phyloP scores from a whole-genome alignment of 1,140 invertebrate genomes.

The Ridgeia piscesae region DNA sequence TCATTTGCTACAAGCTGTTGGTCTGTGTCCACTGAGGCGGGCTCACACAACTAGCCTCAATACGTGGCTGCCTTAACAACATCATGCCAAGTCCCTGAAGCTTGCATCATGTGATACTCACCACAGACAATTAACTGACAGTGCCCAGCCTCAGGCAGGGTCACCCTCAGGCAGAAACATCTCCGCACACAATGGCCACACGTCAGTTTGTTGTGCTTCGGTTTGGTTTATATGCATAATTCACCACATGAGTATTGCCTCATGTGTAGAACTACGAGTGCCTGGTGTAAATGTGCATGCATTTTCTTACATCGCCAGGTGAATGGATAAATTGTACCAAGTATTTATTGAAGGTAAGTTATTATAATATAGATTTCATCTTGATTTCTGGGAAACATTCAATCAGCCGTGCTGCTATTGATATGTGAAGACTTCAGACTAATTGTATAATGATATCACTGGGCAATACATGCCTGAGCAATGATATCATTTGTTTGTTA shows the following conservation, averaged over 20 bases:
- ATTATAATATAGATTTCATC: no score
- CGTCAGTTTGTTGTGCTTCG: background rate
- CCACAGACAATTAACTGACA: background rate
- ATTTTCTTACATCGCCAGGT: background rate
- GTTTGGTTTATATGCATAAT: background rate
- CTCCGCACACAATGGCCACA: background rate
- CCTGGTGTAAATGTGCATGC: background rate
- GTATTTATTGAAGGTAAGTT: no score
- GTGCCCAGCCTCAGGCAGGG: background rate
- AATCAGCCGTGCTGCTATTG: no score
- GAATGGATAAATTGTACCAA: background rate
- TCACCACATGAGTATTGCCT: background rate
- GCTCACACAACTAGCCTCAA: no score
- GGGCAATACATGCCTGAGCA: no score
- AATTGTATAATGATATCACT: no score
- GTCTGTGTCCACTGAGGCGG: background rate
- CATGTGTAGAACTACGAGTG: background rate
- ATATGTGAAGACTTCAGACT: no score
- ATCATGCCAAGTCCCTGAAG: background rate
- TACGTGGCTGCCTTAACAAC: background rate
- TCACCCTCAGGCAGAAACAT: background rate
- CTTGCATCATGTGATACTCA: background rate
- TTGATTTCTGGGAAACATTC: no score
- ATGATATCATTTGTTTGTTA: no score
- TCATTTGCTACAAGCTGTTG: background rate